phyloP scores from a whole-genome alignment of 2,113 vertebrate species.

The Grantiella picta region DNA sequence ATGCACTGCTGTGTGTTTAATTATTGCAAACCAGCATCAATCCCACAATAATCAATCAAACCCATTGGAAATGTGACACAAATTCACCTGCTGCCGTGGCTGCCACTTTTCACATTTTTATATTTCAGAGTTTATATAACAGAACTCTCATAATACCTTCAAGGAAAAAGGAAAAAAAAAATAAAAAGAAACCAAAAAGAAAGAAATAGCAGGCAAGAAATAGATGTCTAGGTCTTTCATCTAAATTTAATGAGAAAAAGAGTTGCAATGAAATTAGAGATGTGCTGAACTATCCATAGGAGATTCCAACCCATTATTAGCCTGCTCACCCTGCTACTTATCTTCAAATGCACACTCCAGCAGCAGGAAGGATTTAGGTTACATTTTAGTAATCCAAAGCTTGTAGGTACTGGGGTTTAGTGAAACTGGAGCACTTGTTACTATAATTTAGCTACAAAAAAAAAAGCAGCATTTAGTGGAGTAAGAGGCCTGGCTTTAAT shows the following conservation, averaged over 20 bases:
- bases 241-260: conserved; percentile 22
- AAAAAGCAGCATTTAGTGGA: background rate
- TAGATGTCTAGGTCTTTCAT: conserved; percentile 6
- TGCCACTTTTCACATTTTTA: background rate
- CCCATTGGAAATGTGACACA: background rate
- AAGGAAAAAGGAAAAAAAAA: background rate
- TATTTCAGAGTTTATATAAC: background rate
- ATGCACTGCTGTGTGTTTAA: background rate
- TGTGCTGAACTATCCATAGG: conserved; percentile 31
- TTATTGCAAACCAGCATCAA: background rate
- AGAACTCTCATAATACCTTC: background rate
- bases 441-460: conserved; percentile 44
- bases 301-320: conserved; percentile 50
- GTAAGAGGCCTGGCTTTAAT: background rate
- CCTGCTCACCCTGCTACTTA: conserved; percentile 55
- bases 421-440: conserved; percentile 57
- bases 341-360: conserved; percentile 55
- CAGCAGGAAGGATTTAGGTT: conserved; percentile 59
- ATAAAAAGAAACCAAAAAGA: background rate
- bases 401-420: conserved; percentile 58
- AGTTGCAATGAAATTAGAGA: conserved; percentile 43
- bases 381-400: conserved; percentile 61
- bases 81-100: background rate
- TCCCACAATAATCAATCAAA: background rate
- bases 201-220: background rate